These are phyloP conservation scores for Porites cylindrica DNA, from an alignment of 92 coral and sea anemone genomes.

Conservation along the genomic window DNA sequence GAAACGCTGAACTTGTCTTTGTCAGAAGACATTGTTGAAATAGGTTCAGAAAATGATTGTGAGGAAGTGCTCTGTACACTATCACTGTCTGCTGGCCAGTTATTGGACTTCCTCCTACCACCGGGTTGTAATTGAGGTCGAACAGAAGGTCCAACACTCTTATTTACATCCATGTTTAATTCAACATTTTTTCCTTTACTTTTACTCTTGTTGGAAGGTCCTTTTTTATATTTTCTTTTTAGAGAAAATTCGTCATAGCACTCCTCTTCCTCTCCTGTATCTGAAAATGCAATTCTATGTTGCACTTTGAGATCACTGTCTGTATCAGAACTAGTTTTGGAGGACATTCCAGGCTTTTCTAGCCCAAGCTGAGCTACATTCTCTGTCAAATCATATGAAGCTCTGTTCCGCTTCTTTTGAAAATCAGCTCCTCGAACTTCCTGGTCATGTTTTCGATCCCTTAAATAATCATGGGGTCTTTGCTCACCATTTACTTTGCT, in stretches of 20 bases:
- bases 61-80: slow-evolving; percentile 87
- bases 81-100: slow-evolving; percentile 70
- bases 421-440: slow-evolving; percentile 13
- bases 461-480: neutral
- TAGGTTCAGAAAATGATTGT: slow-evolving; percentile 79
- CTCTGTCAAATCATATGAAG: neutral
- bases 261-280: slow-evolving; percentile 40
- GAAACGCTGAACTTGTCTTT: slow-evolving; percentile 59
- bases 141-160: slow-evolving; percentile 7
- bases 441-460: slow-evolving; percentile 6
- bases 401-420: slow-evolving; percentile 23
- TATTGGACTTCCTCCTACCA: slow-evolving; percentile 30
- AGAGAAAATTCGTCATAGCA: slow-evolving; percentile 59
- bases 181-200: slow-evolving; percentile 12
- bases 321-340: slow-evolving; percentile 56
- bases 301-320: slow-evolving; percentile 42
- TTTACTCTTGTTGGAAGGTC: slow-evolving; percentile 21
- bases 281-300: slow-evolving; percentile 12
- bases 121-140: slow-evolving; percentile 27
- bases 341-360: neutral
- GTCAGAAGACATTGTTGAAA: slow-evolving; percentile 52
- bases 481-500: slow-evolving; percentile 42
- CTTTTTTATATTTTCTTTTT: slow-evolving; percentile 69
- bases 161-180: neutral
- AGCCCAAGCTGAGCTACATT: neutral